Evolutionary conservation across 2,888 invertebrate genomes (phyloP), one percentile per base, ranked within the genome.

Genomic region (Acrobasis suavella): DNA sequence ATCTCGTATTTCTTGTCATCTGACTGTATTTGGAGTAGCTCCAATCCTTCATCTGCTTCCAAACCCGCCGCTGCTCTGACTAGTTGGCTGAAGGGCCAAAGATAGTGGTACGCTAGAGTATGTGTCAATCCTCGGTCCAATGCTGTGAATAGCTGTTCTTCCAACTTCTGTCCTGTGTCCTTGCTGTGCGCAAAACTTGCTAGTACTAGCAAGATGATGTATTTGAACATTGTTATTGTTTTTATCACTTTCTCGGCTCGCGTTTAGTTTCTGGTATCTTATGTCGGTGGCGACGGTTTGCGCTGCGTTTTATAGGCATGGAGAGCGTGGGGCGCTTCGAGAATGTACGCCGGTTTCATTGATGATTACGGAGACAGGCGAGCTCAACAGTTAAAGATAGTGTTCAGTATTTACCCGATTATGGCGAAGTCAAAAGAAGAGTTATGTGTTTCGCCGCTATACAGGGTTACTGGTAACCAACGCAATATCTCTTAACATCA

Each of bases 11-110:
- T 85, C 7, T 87, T 78, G 2, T 78, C 72, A 62, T 85, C 85
- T 1, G 89, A 86, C n/a, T 81, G 69, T 1, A 91, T 87, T 67
- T 88, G 81, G 0, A 91, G 87, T 65, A 90, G 88, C 63, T 88
- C 87, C 9, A 89, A 67, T 62, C 75, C 77, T 55, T 87, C 82
- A 54, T 87, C 85, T 12, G 76, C 72, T 62, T 87, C 85, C 42
- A 87, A 64, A 9, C 84, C 80, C 1, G 86, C 84, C 16, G 89
- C 86, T 7, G 89, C 86, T 65, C 78, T 78, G 60, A 91, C 78
- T 38, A 91, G 80, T 66, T 89, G 87, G 66, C 82, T 87, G 91
- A 91, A 92, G 5, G 91, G 90, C 91, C 90, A 90, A 54, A 91
- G 77, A 69, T 88, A 85, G 73, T 87, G 85, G 74, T 86, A 84